A percentile compares a stretch with the other conserved stretches of the same genome.
Conservation (phyloP, 2,113 vertebrate genomes). For the Noturus placidus region DNA sequence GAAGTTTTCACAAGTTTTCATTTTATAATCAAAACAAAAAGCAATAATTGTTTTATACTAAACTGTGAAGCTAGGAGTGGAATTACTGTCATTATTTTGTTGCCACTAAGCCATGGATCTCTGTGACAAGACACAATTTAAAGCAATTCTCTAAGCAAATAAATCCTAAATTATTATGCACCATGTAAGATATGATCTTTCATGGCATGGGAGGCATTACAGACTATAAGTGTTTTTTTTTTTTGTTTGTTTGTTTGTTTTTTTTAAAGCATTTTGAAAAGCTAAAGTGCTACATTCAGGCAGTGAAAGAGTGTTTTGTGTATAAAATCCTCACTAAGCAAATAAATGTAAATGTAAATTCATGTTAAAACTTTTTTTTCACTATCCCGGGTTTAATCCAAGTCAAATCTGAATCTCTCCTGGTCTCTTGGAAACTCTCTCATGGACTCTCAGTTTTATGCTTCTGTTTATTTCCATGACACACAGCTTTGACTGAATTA, state of each 20-base stretch:
- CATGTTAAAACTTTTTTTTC: neutral
- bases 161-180: neutral
- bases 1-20: neutral
- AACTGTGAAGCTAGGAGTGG: neutral
- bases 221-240: neutral
- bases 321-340: neutral
- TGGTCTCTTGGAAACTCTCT: neutral
- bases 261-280: neutral
- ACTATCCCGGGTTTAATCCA: neutral
- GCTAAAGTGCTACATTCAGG: no score
- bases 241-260: no score
- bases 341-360: neutral
- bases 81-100: neutral
- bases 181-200: neutral
- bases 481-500: slow-evolving; percentile 36
- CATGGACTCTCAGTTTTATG: neutral
- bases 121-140: neutral
- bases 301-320: neutral
- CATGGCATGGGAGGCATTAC: neutral
- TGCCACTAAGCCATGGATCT: neutral
- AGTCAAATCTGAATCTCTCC: neutral
- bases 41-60: neutral
- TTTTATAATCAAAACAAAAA: neutral
- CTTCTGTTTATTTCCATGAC: slow-evolving; percentile 32
- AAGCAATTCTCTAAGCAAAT: neutral